Evolutionary conservation across 2,888 invertebrate genomes (phyloP).

Genomic region (Acleris literana): DNA sequence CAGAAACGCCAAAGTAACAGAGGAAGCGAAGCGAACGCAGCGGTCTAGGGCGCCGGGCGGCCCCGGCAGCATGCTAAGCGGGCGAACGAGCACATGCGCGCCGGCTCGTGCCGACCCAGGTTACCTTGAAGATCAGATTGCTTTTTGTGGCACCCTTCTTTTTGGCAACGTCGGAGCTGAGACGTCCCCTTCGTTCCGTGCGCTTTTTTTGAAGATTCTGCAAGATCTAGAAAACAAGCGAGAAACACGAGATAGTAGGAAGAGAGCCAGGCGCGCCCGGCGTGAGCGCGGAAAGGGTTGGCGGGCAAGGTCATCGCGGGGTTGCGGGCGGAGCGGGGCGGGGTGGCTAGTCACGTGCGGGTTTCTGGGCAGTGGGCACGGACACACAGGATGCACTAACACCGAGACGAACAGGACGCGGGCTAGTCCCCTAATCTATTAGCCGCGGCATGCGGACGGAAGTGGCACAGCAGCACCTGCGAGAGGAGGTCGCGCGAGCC

Average conservation of each 20-base stretch:
- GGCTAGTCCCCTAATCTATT: slow-evolving; percentile 76
- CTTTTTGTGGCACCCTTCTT: slow-evolving; percentile 98
- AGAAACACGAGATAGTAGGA: slow-evolving; percentile 93
- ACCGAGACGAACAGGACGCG: slow-evolving; percentile 70
- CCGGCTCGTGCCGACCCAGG: slow-evolving; percentile 85
- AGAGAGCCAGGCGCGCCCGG: slow-evolving; percentile 82
- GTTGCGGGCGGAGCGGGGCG: slow-evolving; percentile 59
- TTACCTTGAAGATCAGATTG: slow-evolving; percentile 99
- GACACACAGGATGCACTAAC: slow-evolving; percentile 77
- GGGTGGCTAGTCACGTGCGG: slow-evolving; percentile 45
- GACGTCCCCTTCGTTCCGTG: slow-evolving; percentile 98
- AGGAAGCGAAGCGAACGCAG: slow-evolving; percentile 80
- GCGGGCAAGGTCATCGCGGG: slow-evolving; percentile 64
- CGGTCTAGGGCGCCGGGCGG: slow-evolving; percentile 78
- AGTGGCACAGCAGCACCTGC: slow-evolving; percentile 63
- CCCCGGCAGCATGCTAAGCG: slow-evolving; percentile 81
- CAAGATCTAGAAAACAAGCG: slow-evolving; percentile 98
- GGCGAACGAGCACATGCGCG: slow-evolving; percentile 83
- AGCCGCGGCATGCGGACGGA: slow-evolving; percentile 53
- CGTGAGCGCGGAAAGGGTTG: slow-evolving; percentile 64
- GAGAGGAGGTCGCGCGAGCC: slow-evolving; percentile 78
- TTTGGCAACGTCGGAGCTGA: slow-evolving; percentile 95
- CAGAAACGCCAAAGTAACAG: slow-evolving; percentile 77
- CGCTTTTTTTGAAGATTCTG: slow-evolving; percentile 99
- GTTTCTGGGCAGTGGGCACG: slow-evolving; percentile 56